Percentiles rank a stretch among this genome's conserved stretches.
Evolutionary conservation across 2,888 invertebrate genomes (phyloP).

Genomic region (Megalurothrips usitatus): DNA sequence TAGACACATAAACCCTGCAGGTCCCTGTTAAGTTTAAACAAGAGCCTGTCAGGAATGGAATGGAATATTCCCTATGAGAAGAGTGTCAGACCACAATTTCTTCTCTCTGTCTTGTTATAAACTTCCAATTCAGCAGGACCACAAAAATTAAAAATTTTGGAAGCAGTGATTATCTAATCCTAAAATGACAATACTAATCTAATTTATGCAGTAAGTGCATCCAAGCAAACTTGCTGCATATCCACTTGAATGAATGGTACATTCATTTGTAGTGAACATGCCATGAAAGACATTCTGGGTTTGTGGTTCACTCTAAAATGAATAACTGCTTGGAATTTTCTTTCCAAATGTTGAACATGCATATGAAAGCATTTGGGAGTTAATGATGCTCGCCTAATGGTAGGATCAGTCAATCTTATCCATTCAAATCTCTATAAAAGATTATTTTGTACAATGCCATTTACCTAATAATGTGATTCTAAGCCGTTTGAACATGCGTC

Average conservation of each 20-base stretch:
- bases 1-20: too few species aligned
- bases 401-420: conserved; percentile 14
- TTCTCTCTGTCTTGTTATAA: too few species aligned
- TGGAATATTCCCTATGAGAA: too few species aligned
- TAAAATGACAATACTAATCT: not conserved
- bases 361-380: not conserved
- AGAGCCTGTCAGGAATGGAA: too few species aligned
- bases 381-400: not conserved
- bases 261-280: not conserved
- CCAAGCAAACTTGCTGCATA: not conserved
- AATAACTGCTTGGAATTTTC: not conserved
- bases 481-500: conserved; percentile 11
- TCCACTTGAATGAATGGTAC: not conserved
- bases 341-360: not conserved
- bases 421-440: not conserved
- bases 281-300: conserved; percentile 16
- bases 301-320: not conserved
- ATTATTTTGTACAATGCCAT: conserved; percentile 1
- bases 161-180: too few species aligned
- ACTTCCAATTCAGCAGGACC: too few species aligned
- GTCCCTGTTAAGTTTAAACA: too few species aligned
- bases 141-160: too few species aligned
- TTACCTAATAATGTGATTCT: conserved; percentile 15
- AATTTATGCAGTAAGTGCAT: not conserved
- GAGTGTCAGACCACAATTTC: too few species aligned